Evolutionary conservation across 1,140 invertebrate species (phyloP).

Genomic region (Catajapyx aquilonaris): DNA sequence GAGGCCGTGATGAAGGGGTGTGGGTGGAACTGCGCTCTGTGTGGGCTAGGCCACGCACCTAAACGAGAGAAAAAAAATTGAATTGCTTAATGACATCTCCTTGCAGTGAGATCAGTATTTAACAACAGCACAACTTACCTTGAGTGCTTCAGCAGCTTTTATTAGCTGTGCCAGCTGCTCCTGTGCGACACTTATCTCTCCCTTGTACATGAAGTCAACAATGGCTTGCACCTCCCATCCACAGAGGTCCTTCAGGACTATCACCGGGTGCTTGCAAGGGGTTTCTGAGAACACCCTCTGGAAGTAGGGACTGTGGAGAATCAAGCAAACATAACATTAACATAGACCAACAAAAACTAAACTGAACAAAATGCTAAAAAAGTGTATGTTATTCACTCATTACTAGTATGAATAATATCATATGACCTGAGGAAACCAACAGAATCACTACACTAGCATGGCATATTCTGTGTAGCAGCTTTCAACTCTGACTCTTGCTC

Average conservation of each 20-base stretch:
- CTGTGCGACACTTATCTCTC: constrained; percentile 66
- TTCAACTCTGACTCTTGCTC: no score
- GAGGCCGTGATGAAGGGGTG: constrained; percentile 3
- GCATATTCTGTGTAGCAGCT: no score
- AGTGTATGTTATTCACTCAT: not conserved
- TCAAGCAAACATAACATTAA: constrained; percentile 7
- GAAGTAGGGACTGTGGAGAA: constrained; percentile 53
- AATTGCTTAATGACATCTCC: not conserved
- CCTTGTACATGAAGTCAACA: constrained; percentile 81
- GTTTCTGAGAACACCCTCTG: constrained; percentile 70
- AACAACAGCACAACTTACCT: constrained; percentile 21
- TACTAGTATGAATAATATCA: not conserved
- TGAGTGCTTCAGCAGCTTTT: constrained; percentile 62
- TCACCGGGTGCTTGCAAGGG: constrained; percentile 81
- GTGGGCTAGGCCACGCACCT: constrained; percentile 48
- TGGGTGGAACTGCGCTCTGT: constrained; percentile 23
- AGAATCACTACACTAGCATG: no score
- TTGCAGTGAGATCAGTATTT: not conserved
- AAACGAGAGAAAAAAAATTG: constrained; percentile 5
- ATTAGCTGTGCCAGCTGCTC: constrained; percentile 60
- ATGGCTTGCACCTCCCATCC: constrained; percentile 69
- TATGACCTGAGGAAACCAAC: not conserved
- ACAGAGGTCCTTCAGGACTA: constrained; percentile 69
- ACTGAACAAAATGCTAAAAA: not conserved
- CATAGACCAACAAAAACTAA: no score